These are phyloP conservation scores for Zootoca vivipara DNA, from an alignment of 2,113 vertebrate species.

Conservation along the genomic window DNA sequence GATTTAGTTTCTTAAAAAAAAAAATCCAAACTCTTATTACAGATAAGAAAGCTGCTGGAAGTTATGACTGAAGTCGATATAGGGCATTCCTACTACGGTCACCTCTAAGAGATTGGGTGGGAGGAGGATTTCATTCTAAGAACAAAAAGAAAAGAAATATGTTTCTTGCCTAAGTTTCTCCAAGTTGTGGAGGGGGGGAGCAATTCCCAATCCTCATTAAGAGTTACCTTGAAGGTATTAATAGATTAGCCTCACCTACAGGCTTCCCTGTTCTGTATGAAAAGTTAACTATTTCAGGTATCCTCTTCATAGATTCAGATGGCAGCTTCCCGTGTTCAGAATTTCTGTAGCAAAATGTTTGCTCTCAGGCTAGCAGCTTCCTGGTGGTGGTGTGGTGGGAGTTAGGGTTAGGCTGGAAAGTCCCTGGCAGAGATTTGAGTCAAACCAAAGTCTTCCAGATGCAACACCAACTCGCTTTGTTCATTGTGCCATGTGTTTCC, in stretches of 20 bases:
- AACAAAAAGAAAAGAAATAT: constrained; percentile 16
- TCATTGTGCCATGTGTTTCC: not conserved
- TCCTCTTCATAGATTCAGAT: not conserved
- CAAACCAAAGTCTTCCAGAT: not conserved
- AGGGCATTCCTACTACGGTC: not conserved
- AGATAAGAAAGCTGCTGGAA: not conserved
- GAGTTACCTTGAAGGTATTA: constrained; percentile 50
- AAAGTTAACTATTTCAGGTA: not conserved
- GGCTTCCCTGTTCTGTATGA: not conserved
- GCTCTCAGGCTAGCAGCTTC: not conserved
- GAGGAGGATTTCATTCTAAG: no score
- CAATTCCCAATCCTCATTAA: constrained; percentile 67
- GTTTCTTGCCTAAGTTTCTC: not conserved
- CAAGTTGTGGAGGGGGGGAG: not conserved
- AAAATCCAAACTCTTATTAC: not conserved
- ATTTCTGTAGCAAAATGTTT: not conserved
- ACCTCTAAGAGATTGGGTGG: not conserved
- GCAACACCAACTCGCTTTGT: not conserved
- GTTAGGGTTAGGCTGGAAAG: not conserved
- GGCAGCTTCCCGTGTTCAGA: no score
- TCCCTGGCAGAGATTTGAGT: not conserved
- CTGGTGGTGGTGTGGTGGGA: not conserved
- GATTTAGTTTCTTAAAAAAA: not conserved
- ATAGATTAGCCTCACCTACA: constrained; percentile 42
- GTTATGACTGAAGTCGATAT: not conserved